Evolutionary conservation across 1,140 invertebrate genomes (phyloP).

Genomic region (Lutraria rhynchaena): DNA sequence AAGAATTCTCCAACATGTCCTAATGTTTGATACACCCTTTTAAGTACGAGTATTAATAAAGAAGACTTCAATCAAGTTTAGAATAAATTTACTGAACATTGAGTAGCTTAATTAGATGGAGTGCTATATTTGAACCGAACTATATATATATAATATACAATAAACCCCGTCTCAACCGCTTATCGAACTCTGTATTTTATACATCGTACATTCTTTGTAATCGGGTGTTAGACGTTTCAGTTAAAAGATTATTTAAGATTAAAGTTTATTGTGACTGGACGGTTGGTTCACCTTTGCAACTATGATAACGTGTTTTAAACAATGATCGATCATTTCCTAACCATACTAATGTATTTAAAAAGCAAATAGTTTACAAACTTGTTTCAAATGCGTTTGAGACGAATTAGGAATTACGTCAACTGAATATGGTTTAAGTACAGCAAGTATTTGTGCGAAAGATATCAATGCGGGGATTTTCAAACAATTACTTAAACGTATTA

Average conservation of each 20-base stretch:
- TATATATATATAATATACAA: conserved; percentile 12
- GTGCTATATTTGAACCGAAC: not conserved
- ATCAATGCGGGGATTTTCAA: no score
- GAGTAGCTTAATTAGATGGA: not conserved
- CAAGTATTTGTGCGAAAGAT: no score
- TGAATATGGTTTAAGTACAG: no score
- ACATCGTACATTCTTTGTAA: conserved; percentile 22
- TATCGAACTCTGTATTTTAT: conserved; percentile 28
- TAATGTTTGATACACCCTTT: not conserved
- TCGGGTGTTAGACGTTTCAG: conserved; percentile 36
- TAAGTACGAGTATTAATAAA: not conserved
- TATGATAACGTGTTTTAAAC: conserved; percentile 29
- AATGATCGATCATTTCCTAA: conserved; percentile 13
- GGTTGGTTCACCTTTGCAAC: conserved; percentile 8
- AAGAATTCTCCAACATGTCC: not conserved
- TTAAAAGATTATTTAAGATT: conserved; percentile 41
- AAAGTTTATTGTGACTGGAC: conserved; percentile 34
- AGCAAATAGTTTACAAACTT: no score
- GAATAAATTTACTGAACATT: not conserved
- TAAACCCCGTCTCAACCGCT: not conserved
- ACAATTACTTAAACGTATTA: no score
- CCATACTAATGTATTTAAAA: conserved; percentile 17
- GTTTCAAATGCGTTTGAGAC: no score
- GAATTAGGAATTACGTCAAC: no score
- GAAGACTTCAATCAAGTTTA: not conserved